These are phyloP conservation scores for Agapornis roseicollis DNA, from an alignment of 2,113 vertebrate species.

Conservation along the genomic window DNA sequence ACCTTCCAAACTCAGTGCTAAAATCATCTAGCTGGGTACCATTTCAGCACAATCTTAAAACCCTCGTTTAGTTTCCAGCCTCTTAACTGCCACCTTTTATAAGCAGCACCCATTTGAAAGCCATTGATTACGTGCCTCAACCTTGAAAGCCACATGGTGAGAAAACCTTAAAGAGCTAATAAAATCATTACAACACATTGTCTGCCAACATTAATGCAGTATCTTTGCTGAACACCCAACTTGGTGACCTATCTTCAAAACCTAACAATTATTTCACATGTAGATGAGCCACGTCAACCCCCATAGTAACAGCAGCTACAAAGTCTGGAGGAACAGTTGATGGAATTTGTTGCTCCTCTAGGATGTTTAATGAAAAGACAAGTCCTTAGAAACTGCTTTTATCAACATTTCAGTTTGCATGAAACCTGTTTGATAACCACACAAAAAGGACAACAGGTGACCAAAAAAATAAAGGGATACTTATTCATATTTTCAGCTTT, in stretches of 20 bases:
- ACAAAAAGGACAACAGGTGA: neutral
- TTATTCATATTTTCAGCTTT: neutral
- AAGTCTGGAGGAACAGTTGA: neutral
- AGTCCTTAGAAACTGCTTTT: neutral
- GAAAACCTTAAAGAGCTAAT: neutral
- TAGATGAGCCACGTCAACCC: neutral
- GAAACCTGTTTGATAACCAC: neutral
- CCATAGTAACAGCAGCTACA: neutral
- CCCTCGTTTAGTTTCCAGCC: neutral
- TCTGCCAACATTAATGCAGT: neutral
- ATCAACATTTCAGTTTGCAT: neutral
- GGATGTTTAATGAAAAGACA: neutral
- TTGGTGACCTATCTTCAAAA: neutral
- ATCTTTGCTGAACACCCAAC: neutral
- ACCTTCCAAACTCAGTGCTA: neutral
- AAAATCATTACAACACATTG: neutral
- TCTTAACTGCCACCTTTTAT: neutral
- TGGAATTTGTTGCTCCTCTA: neutral
- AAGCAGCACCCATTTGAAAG: neutral
- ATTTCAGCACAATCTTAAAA: neutral
- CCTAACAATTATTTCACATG: neutral
- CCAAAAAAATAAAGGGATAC: neutral
- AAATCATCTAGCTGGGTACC: neutral
- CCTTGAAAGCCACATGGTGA: neutral
- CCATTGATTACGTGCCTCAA: neutral